Evolutionary conservation across 2,113 vertebrate species (phyloP).

Genomic region (Herpailurus yagouaroundi): DNA sequence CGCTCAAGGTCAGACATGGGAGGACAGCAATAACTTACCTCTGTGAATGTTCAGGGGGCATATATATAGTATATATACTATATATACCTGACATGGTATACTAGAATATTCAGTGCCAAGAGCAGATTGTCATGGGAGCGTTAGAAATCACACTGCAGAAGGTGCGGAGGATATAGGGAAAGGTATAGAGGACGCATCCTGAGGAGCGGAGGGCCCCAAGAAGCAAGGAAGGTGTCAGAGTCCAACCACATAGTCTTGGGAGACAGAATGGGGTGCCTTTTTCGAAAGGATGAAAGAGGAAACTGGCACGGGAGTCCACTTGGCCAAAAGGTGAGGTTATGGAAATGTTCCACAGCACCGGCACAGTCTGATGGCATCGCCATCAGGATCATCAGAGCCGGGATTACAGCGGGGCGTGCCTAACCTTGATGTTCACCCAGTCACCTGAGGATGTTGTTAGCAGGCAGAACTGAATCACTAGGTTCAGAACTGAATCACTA

Average conservation of each 20-base stretch:
- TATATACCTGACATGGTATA: no score
- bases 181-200: not conserved
- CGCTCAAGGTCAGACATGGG: not conserved
- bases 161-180: not conserved
- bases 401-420: not conserved
- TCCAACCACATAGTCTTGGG: not conserved
- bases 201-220: not conserved
- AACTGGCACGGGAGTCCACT: not conserved
- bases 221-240: not conserved
- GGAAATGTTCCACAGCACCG: rapidly evolving
- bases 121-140: not conserved
- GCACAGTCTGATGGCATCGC: rapidly evolving
- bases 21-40: not conserved
- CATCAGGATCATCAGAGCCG: not conserved
- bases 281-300: not conserved
- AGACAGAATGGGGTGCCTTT: not conserved
- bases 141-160: not conserved
- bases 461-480: not conserved
- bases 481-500: not conserved
- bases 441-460: not conserved
- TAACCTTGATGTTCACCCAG: rapidly evolving
- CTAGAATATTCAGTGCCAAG: not conserved
- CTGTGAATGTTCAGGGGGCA: not conserved
- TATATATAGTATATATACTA: not conserved
- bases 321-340: not conserved